Base-by-base conservation (phyloP, 2,113 vertebrate genomes). In the Dipodomys spectabilis region DNA sequence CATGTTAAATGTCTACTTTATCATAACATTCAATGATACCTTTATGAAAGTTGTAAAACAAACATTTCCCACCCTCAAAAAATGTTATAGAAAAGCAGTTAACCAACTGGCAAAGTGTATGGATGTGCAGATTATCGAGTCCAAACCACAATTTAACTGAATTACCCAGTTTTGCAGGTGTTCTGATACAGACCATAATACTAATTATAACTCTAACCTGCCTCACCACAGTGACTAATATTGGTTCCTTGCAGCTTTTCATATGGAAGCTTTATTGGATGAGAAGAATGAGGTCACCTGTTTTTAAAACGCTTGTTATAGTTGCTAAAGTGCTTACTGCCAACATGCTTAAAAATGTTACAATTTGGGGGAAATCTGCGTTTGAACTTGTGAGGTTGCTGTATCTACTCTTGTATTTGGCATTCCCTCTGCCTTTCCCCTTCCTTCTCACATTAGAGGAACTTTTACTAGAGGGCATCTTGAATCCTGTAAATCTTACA, bases 281-380 rank as follows among this genome's bases (percentile, higher is more conserved):
- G n/a, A 25, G 92, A 35, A 85, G 73, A 73, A 82, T 87, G 64
- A 94, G 57, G 74, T 67, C 57, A 82, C 28, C 25, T 84, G 9
- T 32, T 93, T 49, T 91, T 91, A 44, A 87, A 39, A 53, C 69
- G 80, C 75, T 28, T 91, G 77, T 81, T 28, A 89, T 0, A 75
- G 44, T 49, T 88, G 72, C 35, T 75, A 0, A 57, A 13, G 22
- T 25, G 5, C 53, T 22, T 60, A 77, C 8, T 77, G 18, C 39
- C n/a, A 60, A 39, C n/a, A 82, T 32, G 85, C 25, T 28, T 82
- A 35, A 82, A 88, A 93, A 85, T 60, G 20, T 57, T 71, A 88
- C 15, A 88, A 12, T 75, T 18, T 27, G 12, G 49, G 49, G 60
- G 3, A 81, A 69, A 94, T 39, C 82, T 60, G 60, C 75, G 74